phyloP scores from a whole-genome alignment of 2,797 vertebrate species.

The Pangasius krempfi region DNA sequence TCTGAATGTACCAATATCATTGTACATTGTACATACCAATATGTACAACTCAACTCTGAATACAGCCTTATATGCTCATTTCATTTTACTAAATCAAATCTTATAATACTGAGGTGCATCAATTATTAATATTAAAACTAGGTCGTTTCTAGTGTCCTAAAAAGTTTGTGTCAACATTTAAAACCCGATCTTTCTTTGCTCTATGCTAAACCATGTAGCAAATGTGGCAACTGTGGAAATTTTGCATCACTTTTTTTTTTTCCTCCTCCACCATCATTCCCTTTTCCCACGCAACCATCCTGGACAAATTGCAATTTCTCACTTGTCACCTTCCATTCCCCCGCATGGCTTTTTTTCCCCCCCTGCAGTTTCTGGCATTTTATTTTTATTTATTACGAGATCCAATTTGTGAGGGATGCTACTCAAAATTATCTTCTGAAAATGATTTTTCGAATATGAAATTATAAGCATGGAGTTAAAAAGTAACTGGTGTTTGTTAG shows the following conservation, averaged over 20 bases:
- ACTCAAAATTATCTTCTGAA: background rate
- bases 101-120: background rate
- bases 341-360: conserved; percentile 8
- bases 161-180: background rate
- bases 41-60: background rate
- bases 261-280: conserved; percentile 8
- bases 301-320: conserved; percentile 45
- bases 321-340: conserved; percentile 37
- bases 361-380: background rate
- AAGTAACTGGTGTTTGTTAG: background rate
- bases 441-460: too few relatives aligned
- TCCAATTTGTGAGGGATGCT: background rate
- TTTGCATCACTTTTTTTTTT: conserved; percentile 20
- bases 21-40: too few relatives aligned
- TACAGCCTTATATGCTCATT: background rate
- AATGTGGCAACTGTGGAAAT: conserved; percentile 24
- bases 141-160: background rate
- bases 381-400: conserved; percentile 10
- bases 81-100: background rate
- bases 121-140: background rate
- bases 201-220: background rate
- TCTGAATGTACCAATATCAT: background rate
- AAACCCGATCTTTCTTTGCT: background rate
- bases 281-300: conserved; percentile 3
- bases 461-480: background rate